Conservation (phyloP, 2,113 vertebrate species). For the Myotis brandtii region DNA sequence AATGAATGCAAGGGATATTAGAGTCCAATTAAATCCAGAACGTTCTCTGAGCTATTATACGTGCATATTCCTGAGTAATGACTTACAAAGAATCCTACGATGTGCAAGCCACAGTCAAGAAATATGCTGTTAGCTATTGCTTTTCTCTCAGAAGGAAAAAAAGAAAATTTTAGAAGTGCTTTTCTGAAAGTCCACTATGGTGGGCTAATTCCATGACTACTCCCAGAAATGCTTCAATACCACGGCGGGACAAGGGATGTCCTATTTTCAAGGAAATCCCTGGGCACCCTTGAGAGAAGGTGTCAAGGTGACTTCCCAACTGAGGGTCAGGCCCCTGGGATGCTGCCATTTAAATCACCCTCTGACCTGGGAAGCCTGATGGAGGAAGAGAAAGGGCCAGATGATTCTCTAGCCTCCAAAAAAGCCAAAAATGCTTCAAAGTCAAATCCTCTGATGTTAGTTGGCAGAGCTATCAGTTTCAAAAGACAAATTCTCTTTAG, state of each 20-base stretch:
- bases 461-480: neutral
- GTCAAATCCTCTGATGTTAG: neutral
- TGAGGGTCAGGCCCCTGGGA: neutral
- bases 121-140: neutral
- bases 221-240: neutral
- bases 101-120: neutral
- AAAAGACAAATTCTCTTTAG: constrained; percentile 1
- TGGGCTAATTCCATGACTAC: neutral
- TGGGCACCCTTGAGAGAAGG: neutral
- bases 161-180: neutral
- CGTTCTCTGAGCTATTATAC: neutral
- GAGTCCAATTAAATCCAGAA: neutral
- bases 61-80: neutral
- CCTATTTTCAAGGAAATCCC: neutral
- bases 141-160: neutral
- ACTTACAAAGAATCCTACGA: constrained; percentile 22
- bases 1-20: neutral
- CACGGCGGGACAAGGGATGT: neutral
- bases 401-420: neutral
- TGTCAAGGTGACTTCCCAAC: neutral
- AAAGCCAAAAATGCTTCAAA: neutral
- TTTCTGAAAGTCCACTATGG: neutral
- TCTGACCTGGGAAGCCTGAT: neutral
- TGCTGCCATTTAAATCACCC: neutral
- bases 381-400: neutral